Evolutionary conservation across 2,797 vertebrate genomes (phyloP), one percentile per base, ranked within the genome.

Genomic region (Masticophis lateralis): DNA sequence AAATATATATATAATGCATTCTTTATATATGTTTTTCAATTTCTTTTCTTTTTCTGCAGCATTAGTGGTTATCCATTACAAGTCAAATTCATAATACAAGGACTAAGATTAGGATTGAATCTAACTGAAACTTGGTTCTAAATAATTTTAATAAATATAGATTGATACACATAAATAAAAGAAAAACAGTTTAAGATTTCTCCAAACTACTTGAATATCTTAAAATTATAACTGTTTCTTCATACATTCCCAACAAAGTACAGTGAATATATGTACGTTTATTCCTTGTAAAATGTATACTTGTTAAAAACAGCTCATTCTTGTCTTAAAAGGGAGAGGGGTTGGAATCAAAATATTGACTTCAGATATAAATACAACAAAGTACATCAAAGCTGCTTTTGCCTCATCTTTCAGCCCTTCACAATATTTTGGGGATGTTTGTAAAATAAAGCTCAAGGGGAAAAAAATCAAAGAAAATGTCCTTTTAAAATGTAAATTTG

Each of bases 401-500:
- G 28, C 59, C 14, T 88, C 47, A 87, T 91, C 92, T 93, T 25
- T 11, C 16, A 16, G 86, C 93, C 93, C 87, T 92, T 69, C 86
- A 63, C 61, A 87, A 92, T 94, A 25, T 91, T 59, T 94, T 95
- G 95, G 94, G 91, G 94, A 94, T 93, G 18, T 32, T 92, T 95
- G 92, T 14, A 95, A 93, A 96, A 95, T 90, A 92, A 63, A 94
- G 37, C 91, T 88, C n/a, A 61, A 88, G 93, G 66, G 1, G 0
- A 95, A 93, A 60, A 4, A 89, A 61, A 95, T 95, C 93, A 95
- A 94, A 96, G 92, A 94, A 94, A 95, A 86, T 1, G 61, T 74
- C 18, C 69, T 95, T 97, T 96, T 96, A 96, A 96, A 95, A 97
- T 96, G 95, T 93, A 96, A 96, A 96, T 96, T 90, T 94, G 63